Conservation (phyloP, 2,113 vertebrate genomes). For the Myrmecobius fasciatus region DNA sequence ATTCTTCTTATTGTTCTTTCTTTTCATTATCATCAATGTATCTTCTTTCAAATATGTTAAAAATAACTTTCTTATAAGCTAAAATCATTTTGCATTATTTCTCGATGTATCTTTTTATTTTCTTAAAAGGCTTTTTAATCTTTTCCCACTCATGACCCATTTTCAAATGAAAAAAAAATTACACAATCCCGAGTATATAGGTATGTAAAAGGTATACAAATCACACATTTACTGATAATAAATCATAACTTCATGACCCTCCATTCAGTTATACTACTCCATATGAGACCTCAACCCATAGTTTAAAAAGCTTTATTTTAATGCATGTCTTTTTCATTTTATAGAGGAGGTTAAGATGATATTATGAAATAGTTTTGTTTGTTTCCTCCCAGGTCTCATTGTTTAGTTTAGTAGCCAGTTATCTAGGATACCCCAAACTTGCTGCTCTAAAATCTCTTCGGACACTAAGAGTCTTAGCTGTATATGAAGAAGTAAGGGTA, state of each 20-base stretch:
- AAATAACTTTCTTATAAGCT: background rate
- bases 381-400: slow-evolving; percentile 90
- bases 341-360: background rate
- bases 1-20: background rate
- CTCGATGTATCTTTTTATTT: background rate
- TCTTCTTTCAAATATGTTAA: background rate
- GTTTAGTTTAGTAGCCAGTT: slow-evolving; percentile 90
- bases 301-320: background rate
- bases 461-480: slow-evolving; percentile 93
- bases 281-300: no score
- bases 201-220: no score
- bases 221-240: no score
- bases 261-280: no score
- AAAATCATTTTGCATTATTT: slow-evolving; percentile 27
- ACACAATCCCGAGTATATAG: no score
- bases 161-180: no score
- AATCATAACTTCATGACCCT: no score
- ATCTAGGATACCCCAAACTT: slow-evolving; percentile 85
- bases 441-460: slow-evolving; percentile 94
- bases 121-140: background rate
- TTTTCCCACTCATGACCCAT: no score
- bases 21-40: background rate
- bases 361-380: background rate
- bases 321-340: slow-evolving; percentile 25
- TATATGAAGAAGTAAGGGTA: slow-evolving; percentile 99